Conservation (phyloP, 1,140 invertebrate genomes). For the Pararge aegeria region DNA sequence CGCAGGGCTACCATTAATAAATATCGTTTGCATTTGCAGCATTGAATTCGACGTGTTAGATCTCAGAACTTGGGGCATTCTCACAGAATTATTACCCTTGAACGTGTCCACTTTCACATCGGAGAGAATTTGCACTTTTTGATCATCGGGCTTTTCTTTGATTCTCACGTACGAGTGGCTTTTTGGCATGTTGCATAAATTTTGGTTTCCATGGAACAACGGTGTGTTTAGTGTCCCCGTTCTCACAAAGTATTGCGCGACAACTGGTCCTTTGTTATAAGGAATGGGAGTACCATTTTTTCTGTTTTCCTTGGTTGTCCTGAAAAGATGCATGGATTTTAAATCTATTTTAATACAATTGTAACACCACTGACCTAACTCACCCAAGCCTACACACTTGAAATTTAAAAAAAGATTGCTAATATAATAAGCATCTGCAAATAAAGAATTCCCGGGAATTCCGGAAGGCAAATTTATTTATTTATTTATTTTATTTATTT, state of each 20-base stretch:
- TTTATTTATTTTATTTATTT: too few relatives aligned
- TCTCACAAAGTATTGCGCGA: constrained; percentile 6
- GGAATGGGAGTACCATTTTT: constrained; percentile 16
- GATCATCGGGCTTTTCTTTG: constrained; percentile 39
- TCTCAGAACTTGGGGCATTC: constrained; percentile 40
- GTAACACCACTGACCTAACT: too few relatives aligned
- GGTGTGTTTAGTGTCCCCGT: background rate
- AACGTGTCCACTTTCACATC: constrained; percentile 61
- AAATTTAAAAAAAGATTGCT: too few relatives aligned
- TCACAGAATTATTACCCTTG: constrained; percentile 15
- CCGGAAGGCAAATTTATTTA: too few relatives aligned
- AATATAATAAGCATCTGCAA: background rate
- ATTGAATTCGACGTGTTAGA: constrained; percentile 51
- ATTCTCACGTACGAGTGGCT: constrained; percentile 8
- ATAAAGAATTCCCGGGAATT: too few relatives aligned
- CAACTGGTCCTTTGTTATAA: constrained; percentile 18
- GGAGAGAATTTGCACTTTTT: constrained; percentile 63
- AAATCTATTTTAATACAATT: too few relatives aligned
- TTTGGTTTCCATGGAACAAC: background rate
- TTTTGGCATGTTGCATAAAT: constrained; percentile 12
- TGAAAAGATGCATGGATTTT: too few relatives aligned
- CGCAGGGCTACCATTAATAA: constrained; percentile 61
- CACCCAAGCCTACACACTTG: too few relatives aligned
- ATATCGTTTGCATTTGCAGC: constrained; percentile 55
- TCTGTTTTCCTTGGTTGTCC: constrained; percentile 20